Conservation (phyloP, 1,140 invertebrate genomes). For the Paraescarpia echinospica region DNA sequence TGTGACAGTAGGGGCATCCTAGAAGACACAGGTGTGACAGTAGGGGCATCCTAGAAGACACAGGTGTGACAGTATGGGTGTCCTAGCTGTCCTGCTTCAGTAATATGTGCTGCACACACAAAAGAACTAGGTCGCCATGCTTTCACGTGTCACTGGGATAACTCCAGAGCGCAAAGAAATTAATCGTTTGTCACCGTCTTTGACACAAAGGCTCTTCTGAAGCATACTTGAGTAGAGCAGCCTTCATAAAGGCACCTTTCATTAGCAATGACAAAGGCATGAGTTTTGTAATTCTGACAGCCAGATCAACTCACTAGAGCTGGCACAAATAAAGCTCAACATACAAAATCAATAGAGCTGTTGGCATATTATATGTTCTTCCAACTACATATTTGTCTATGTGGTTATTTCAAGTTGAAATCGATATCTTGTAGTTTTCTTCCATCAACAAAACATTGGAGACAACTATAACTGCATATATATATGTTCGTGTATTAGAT, state of each 20-base stretch:
- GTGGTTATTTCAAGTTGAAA: too few relatives aligned
- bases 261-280: not conserved
- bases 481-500: too few relatives aligned
- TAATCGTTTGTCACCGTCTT: not conserved
- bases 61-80: not conserved
- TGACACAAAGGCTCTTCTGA: not conserved
- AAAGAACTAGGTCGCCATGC: not conserved
- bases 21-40: too few relatives aligned
- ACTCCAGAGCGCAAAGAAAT: not conserved
- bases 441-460: too few relatives aligned
- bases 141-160: not conserved
- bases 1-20: too few relatives aligned
- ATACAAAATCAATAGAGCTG: not conserved
- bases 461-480: too few relatives aligned
- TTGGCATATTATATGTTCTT: not conserved
- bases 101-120: not conserved
- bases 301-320: not conserved
- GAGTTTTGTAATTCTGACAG: not conserved
- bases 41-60: too few relatives aligned
- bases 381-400: too few relatives aligned
- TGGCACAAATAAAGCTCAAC: not conserved
- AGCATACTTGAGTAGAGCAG: not conserved
- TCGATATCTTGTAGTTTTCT: too few relatives aligned
- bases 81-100: not conserved
- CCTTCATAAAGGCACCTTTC: not conserved